These are phyloP conservation scores for Cydia amplana DNA, from an alignment of 1,140 invertebrate genomes.

Conservation along the genomic window DNA sequence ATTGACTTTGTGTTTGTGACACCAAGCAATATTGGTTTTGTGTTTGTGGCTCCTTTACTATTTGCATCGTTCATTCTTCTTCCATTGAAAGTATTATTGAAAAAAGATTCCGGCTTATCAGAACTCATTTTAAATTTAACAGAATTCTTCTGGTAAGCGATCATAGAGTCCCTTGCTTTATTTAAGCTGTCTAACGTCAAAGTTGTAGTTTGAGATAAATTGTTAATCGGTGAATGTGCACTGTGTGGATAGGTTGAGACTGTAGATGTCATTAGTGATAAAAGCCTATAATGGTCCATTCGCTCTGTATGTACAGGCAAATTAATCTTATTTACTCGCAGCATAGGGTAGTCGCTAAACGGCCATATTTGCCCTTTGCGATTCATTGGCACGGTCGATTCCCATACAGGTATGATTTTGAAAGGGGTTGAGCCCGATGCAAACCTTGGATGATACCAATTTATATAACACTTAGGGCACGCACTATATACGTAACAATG, in stretches of 20 bases:
- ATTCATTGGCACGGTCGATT: neutral
- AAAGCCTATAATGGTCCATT: neutral
- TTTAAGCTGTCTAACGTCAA: neutral
- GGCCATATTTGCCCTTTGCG: neutral
- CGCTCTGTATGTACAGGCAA: neutral
- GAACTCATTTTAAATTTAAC: neutral
- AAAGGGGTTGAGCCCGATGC: neutral
- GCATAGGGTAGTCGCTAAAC: neutral
- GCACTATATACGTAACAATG: neutral
- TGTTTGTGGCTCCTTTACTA: neutral
- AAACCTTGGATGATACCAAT: neutral
- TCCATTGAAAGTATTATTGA: neutral
- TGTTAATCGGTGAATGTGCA: neutral
- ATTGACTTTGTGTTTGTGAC: neutral
- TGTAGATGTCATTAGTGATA: neutral
- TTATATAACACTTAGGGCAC: slow-evolving; percentile 1
- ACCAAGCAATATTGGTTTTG: neutral
- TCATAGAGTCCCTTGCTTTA: neutral
- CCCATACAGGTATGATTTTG: neutral
- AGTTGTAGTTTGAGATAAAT: neutral
- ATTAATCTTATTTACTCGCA: neutral
- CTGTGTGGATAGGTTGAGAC: neutral
- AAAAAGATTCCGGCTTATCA: neutral
- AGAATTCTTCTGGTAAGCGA: neutral
- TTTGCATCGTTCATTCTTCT: neutral